Evolutionary conservation across 2,888 invertebrate genomes (phyloP), one percentile per base, ranked within the genome.

Genomic region (Sinopyrophorus schimmeli): DNA sequence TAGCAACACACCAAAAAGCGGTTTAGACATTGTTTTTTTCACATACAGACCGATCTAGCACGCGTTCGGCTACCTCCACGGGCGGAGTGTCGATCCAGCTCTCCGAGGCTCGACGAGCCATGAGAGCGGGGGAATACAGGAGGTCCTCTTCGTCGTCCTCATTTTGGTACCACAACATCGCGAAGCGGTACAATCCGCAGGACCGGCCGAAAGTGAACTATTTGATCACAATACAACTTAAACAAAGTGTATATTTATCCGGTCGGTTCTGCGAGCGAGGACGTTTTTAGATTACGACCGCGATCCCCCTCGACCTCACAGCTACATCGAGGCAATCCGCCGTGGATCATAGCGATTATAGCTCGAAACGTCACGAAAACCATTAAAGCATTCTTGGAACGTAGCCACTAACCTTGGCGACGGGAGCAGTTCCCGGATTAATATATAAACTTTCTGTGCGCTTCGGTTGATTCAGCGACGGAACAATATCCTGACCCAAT

Each of bases 51-150:
- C n/a, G n/a, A n/a, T n/a, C 28, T 26, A 9, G 35, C 24, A 35
- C 35, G 24, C 11, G 11, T n/a, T n/a, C 21, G 30, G 43, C 63
- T 67, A 90, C 91, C 90, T 92, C 90, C 51, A 86, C 82, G 37
- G 90, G 90, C 71, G 90, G 90, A 59, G 89, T 86, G 65, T 88
- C 87, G 63, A 92, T 92, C 91, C 92, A 92, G 72, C 90, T 90
- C 72, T 91, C 91, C 11, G 89, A 89, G 35, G 92, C 92, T 59
- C 92, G 78, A 58, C 92, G 78, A 51, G 92, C 91, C 76, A 92
- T 80, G 56, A 92, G 80, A 51, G 92, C 92, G 57, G 92, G 92
- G 65, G 91, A 91, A 76, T 86, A 91, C 81, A 89, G 80, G 62
- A 91, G 80, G 63, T 89, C 89, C 71, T 89, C 90, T 64, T 91